Evolutionary conservation across 2,888 invertebrate genomes (phyloP), one percentile per base, ranked within the genome.

Genomic region (Volucella inflata): DNA sequence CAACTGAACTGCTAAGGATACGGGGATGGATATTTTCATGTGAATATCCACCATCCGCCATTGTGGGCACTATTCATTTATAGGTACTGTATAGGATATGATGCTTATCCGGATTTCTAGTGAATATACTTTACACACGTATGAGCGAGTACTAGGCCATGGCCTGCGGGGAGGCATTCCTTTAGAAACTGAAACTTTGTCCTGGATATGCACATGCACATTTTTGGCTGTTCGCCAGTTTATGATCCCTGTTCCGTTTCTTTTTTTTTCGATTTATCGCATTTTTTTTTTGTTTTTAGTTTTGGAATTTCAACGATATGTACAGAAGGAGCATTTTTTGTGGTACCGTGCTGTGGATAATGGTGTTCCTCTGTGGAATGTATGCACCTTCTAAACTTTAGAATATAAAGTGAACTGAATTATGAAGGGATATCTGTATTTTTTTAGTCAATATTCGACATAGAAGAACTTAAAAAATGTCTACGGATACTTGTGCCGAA

Each of bases 131-230:
- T 60, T 44, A 16, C 42, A 70, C 62, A 51, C 36, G 30, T 21
- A 44, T 30, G 59, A 55, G 65, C 53, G 50, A 60, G 55, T 50
- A 57, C 60, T 70, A 81, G 81, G 76, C 81, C 81, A 79, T 70
- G 70, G 75, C 84, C 65, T 55, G 55, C 53, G 65, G 84, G 59
- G 53, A 51, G 44, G 55, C 59, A 79, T 79, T 79, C 79, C 70
- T 79, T 79, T 79, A 84, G 74, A 71, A 78, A 78, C 74, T 64
- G 68, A 83, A 84, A 84, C 84, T 84, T 84, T 80, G 80, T 80
- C 80, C 84, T 68, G 80, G 74, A 70, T 74, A 64, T 79, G 53
- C 60, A 80, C 46, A 48, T 60, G 60, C 40, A 77, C 40, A 67
- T 75, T 67, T 79, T 84, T 80, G 84, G 84, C 70, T 71, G 42